Conservation (phyloP, 2,113 vertebrate genomes). For the Amphiprion percula region DNA sequence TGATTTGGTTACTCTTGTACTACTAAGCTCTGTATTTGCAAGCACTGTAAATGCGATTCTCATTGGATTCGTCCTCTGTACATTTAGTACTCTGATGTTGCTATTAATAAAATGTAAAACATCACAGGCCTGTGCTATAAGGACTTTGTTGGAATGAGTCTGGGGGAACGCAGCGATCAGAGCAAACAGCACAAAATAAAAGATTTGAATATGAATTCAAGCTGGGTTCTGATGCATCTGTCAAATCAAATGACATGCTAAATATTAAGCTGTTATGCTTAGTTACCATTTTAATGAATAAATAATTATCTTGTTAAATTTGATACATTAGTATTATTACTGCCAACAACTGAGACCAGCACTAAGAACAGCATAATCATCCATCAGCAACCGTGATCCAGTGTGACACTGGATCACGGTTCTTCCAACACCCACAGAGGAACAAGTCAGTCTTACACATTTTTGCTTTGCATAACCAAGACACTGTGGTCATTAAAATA, state of each 20-base stretch:
- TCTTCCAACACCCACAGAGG: background rate
- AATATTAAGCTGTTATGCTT: constrained; percentile 15
- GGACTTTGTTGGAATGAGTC: constrained; percentile 69
- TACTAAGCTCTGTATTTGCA: constrained; percentile 91
- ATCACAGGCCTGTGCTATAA: constrained; percentile 59
- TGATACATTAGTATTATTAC: constrained; percentile 12
- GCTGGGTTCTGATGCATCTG: constrained; percentile 25
- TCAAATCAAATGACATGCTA: constrained; percentile 32
- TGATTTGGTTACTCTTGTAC: constrained; percentile 92
- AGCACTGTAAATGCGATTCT: constrained; percentile 92
- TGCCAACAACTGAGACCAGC: constrained; percentile 2
- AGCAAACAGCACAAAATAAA: constrained; percentile 66
- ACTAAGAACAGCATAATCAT: background rate
- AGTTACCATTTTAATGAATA: constrained; percentile 37
- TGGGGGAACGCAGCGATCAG: constrained; percentile 16
- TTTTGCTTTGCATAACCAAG: background rate
- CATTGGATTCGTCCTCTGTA: constrained; percentile 89
- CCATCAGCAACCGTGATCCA: background rate
- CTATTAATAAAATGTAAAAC: constrained; percentile 92
- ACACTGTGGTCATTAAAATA: no score
- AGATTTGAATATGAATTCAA: constrained; percentile 42
- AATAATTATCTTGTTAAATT: constrained; percentile 25
- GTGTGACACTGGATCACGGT: background rate
- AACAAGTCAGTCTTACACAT: background rate
- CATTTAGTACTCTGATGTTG: constrained; percentile 95